Evolutionary conservation across 2,888 invertebrate genomes (phyloP), one percentile per base, ranked within the genome.

Genomic region (Furcula furcula): DNA sequence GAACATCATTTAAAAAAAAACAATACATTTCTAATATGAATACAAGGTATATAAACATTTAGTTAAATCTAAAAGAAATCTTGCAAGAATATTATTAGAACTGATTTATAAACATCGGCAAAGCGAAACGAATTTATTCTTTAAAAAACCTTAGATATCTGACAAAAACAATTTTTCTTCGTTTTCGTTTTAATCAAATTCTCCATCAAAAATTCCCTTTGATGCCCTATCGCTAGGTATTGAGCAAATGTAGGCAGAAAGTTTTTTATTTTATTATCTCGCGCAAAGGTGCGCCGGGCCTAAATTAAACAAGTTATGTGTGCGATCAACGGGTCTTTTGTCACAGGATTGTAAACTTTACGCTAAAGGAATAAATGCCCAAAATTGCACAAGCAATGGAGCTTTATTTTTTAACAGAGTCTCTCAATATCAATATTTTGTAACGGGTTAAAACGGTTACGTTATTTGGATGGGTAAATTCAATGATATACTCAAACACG

Each of bases 241-340:
- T 59, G 55, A 50, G 46, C 46, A 56, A 64, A 64, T 60, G 58
- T 63, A 60, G 57, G 55, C 38, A 56, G 56, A 56, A 63, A 54
- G 56, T 66, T 70, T 70, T 68, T 67, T 65, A 67, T 71, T 72
- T 70, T 65, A 68, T 67, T 64, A 69, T 52, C 56, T 36, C 50
- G 50, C 67, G 70, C 70, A 78, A 74, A 76, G 77, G 76, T 73
- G 65, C 62, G 59, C 60, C 52, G 60, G 54, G 66, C 48, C 64
- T 48, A 70, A 76, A 76, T 76, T 75, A 77, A 76, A 76, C 69
- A 72, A 68, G 65, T 65, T 64, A 52, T 35, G 49, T 36, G 48
- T 39, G 34, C 54, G 38, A 51, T 55, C 40, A 51, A 46, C 53
- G 40, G 40, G 25, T 29, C 23, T 38, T 36, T 35, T 46, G 47